Evolutionary conservation across 2,797 vertebrate genomes (phyloP).

Genomic region (Sciurus vulgaris): DNA sequence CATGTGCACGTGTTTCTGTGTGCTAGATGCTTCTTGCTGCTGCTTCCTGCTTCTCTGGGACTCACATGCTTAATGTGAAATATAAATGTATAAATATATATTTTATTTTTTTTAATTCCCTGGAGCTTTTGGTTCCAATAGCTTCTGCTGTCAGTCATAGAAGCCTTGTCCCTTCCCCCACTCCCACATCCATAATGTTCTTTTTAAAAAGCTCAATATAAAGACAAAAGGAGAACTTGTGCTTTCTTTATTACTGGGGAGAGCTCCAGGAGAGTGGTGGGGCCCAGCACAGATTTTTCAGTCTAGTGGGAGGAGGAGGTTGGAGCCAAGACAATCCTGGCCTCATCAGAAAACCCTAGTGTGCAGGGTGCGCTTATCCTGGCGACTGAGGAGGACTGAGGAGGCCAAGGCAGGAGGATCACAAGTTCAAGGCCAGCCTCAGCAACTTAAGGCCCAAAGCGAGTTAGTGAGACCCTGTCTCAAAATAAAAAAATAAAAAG

Average conservation of each 20-base stretch:
- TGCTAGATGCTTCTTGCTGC: constrained; percentile 64
- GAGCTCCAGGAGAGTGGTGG: neutral
- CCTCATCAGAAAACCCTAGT: neutral
- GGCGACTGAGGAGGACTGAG: neutral
- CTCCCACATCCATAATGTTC: constrained; percentile 23
- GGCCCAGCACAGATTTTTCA: neutral
- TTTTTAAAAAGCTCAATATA: constrained; percentile 72
- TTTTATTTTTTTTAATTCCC: constrained; percentile 77
- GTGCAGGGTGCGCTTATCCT: neutral
- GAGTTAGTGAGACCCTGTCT: neutral
- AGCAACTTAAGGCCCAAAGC: neutral
- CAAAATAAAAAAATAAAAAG: neutral
- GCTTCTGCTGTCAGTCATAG: constrained; percentile 38
- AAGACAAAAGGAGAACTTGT: constrained; percentile 60
- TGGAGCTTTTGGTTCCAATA: constrained; percentile 58
- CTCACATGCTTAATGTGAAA: constrained; percentile 58
- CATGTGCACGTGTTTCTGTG: neutral
- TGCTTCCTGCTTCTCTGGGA: constrained; percentile 70
- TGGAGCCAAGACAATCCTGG: neutral
- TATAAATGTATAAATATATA: constrained; percentile 77
- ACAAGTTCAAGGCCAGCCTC: neutral
- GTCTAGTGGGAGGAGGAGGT: neutral
- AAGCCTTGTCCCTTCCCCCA: neutral
- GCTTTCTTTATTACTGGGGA: constrained; percentile 9
- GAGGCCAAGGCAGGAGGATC: neutral